Conservation (phyloP, 2,888 invertebrate species). For the Axea sp. region DNA sequence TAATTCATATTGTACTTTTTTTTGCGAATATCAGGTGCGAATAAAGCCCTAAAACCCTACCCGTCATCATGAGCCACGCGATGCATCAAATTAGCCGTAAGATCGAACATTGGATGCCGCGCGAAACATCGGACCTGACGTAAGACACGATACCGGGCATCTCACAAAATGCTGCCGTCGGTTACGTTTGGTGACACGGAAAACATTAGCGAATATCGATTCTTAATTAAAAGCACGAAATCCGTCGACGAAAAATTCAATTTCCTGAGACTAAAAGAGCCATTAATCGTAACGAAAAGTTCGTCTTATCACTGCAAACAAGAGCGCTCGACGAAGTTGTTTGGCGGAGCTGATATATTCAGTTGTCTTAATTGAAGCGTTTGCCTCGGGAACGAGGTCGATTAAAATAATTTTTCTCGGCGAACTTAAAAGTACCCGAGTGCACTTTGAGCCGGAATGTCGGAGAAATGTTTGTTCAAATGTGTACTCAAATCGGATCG, state of each 20-base stretch:
- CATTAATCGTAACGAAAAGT: slow-evolving; percentile 54
- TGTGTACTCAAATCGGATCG: slow-evolving; percentile 7
- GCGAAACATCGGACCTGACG: too few species aligned
- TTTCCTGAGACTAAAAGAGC: slow-evolving; percentile 12
- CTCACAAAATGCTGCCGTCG: too few species aligned
- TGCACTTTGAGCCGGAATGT: slow-evolving; percentile 42
- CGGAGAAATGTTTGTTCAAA: slow-evolving; percentile 45
- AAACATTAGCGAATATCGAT: slow-evolving; percentile 13
- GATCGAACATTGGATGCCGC: too few species aligned
- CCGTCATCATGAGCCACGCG: too few species aligned
- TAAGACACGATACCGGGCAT: too few species aligned
- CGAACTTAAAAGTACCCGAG: slow-evolving; percentile 52
- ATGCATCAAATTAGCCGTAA: too few species aligned
- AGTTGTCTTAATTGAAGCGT: slow-evolving; percentile 58
- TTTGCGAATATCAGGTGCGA: too few species aligned
- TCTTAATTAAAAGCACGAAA: slow-evolving; percentile 18
- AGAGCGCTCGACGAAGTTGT: slow-evolving; percentile 51
- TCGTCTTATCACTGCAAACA: slow-evolving; percentile 48
- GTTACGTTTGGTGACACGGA: too few species aligned
- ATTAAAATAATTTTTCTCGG: slow-evolving; percentile 53
- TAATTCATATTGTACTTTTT: too few species aligned
- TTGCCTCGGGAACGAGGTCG: slow-evolving; percentile 53
- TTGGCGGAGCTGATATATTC: slow-evolving; percentile 52
- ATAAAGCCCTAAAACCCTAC: too few species aligned
- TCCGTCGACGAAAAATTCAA: slow-evolving; percentile 27